Evolutionary conservation across 2,113 vertebrate species (phyloP).

Genomic region (Serinus canaria): DNA sequence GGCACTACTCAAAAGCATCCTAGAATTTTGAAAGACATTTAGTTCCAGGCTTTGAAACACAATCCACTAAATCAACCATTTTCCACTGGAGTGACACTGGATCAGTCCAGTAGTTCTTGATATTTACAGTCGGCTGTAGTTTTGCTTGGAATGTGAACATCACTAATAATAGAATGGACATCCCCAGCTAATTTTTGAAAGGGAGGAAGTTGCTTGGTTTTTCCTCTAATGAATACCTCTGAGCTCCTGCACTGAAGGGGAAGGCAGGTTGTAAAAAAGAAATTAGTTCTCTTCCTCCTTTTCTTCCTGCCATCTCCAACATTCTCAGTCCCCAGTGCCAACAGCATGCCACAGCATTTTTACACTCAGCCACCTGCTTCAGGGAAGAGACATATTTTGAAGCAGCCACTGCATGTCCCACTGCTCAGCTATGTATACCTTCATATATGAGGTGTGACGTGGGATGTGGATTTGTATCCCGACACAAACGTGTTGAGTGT

Average conservation of each 20-base stretch:
- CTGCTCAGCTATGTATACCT: not conserved
- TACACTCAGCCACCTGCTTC: not conserved
- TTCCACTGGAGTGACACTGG: not conserved
- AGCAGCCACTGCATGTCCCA: not conserved
- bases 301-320: not conserved
- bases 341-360: not conserved
- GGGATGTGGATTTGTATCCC: not conserved
- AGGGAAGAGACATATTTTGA: not conserved
- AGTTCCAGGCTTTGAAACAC: not conserved
- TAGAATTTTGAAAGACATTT: not conserved
- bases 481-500: not conserved
- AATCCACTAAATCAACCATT: not conserved
- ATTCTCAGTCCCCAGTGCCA: not conserved
- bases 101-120: not conserved
- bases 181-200: not conserved
- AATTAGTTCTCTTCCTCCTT: not conserved
- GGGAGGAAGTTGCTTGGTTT: not conserved
- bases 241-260: not conserved
- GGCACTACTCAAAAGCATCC: not conserved
- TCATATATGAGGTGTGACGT: not conserved
- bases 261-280: not conserved
- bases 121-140: not conserved
- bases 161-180: not conserved
- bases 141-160: not conserved
- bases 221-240: not conserved